Evolutionary conservation across 30 jellyfish, hydroid and myxozoan species (phyloP).

Genomic region (Mastigias papua): DNA sequence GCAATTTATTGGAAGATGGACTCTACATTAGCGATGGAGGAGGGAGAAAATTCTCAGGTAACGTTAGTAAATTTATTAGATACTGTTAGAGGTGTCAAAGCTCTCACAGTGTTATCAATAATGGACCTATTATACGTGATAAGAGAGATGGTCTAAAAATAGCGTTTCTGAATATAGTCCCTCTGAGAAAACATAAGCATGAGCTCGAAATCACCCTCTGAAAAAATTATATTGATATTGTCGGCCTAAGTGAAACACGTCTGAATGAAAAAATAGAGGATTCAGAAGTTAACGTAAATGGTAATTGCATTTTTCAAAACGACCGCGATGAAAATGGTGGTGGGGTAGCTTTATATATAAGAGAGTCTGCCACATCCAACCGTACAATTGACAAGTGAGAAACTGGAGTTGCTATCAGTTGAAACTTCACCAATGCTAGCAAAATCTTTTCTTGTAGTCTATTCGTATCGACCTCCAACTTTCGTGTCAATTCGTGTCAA

Average conservation of each 20-base stretch:
- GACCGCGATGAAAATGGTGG: slow-evolving; percentile 15
- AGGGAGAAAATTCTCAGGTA: slow-evolving; percentile 26
- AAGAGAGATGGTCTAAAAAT: too few relatives aligned
- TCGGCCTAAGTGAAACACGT: slow-evolving; percentile 27
- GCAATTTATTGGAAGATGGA: slow-evolving; percentile 29
- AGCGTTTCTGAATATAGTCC: too few relatives aligned
- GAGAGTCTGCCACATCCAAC: slow-evolving; percentile 26
- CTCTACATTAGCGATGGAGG: slow-evolving; percentile 48
- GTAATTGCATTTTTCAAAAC: slow-evolving; percentile 3
- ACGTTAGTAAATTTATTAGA: slow-evolving; percentile 31
- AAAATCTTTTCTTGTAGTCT: slow-evolving; percentile 1
- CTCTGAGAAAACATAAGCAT: slow-evolving; percentile 30
- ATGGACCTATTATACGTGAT: background rate
- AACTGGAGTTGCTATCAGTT: slow-evolving; percentile 7
- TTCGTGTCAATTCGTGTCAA: too few relatives aligned
- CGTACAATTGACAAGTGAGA: background rate
- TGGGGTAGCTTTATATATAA: slow-evolving; percentile 12
- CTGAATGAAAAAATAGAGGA: slow-evolving; percentile 14
- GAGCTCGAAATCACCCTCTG: slow-evolving; percentile 16
- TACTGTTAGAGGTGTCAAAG: slow-evolving; percentile 35
- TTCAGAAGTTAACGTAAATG: slow-evolving; percentile 7
- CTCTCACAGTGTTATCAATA: background rate
- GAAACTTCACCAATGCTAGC: slow-evolving; percentile 4
- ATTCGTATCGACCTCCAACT: background rate
- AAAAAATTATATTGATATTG: too few relatives aligned